Percentiles rank a stretch among this genome's conserved stretches.
Evolutionary conservation across 2,888 invertebrate genomes (phyloP).

Genomic region (Brachyptera risi): DNA sequence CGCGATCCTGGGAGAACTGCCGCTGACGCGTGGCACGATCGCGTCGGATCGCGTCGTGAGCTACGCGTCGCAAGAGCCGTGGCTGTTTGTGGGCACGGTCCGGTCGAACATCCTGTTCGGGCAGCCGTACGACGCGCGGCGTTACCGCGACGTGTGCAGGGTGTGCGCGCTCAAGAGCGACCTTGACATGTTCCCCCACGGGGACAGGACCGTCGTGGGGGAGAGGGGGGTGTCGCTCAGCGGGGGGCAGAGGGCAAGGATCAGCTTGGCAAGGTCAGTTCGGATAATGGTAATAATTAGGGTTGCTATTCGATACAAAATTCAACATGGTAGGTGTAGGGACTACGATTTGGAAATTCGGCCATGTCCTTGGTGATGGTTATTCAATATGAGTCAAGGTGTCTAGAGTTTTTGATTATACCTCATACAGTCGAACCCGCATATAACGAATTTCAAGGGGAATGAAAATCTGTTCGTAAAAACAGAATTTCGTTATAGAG

Average conservation of each 20-base stretch:
- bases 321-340: too few relatives aligned
- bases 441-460: too few relatives aligned
- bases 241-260: conserved; percentile 76
- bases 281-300: too few relatives aligned
- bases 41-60: conserved; percentile 58
- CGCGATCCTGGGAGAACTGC: conserved; percentile 67
- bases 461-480: too few relatives aligned
- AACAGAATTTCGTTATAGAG: too few relatives aligned
- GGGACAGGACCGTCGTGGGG: conserved; percentile 71
- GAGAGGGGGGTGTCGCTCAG: conserved; percentile 73
- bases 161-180: conserved; percentile 64
- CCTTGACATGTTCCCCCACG: conserved; percentile 63
- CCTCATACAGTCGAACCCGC: too few relatives aligned
- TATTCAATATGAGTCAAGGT: too few relatives aligned
- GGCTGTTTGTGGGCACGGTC: conserved; percentile 64
- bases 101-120: conserved; percentile 79
- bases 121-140: conserved; percentile 52
- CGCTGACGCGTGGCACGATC: conserved; percentile 56
- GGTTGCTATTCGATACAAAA: too few relatives aligned
- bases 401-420: too few relatives aligned
- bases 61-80: conserved; percentile 76
- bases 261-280: conserved; percentile 61
- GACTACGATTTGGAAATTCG: too few relatives aligned
- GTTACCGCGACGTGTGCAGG: conserved; percentile 51
- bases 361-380: too few relatives aligned